Conservation (phyloP, 2,888 invertebrate genomes). For the Anorthoa munda region DNA sequence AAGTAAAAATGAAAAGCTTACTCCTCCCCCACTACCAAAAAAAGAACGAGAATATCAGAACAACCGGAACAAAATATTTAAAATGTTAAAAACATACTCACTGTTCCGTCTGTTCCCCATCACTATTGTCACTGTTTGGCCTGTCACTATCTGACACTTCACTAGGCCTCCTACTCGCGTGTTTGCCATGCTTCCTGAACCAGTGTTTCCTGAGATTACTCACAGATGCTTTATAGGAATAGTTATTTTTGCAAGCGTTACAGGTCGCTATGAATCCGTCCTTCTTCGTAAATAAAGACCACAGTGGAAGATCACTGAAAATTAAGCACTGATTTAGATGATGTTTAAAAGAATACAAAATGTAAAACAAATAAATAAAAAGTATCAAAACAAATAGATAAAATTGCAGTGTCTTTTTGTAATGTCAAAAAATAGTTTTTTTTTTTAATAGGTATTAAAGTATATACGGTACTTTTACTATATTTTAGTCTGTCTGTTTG, state of each 20-base stretch:
- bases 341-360: no score
- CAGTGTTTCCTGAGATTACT: conserved; percentile 59
- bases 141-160: background rate
- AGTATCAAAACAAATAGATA: no score
- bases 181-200: conserved; percentile 11
- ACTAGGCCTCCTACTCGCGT: accelerated
- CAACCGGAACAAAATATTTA: background rate
- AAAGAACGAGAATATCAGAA: background rate
- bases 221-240: conserved; percentile 32
- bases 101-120: conserved; percentile 50
- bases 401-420: no score
- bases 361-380: no score
- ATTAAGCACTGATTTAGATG: background rate
- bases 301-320: conserved; percentile 37
- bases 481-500: no score
- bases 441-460: no score
- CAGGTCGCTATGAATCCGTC: conserved; percentile 43
- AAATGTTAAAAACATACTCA: conserved; percentile 35
- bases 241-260: conserved; percentile 48
- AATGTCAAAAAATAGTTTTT: no score
- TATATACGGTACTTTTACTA: no score
- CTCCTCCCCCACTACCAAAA: background rate
- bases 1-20: no score
- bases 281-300: conserved; percentile 54
- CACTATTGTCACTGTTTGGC: conserved; percentile 36